Percentiles rank a stretch among this genome's conserved stretches.
phyloP scores from a whole-genome alignment of 2,888 invertebrate genomes.

The Strigamia crassipes region DNA sequence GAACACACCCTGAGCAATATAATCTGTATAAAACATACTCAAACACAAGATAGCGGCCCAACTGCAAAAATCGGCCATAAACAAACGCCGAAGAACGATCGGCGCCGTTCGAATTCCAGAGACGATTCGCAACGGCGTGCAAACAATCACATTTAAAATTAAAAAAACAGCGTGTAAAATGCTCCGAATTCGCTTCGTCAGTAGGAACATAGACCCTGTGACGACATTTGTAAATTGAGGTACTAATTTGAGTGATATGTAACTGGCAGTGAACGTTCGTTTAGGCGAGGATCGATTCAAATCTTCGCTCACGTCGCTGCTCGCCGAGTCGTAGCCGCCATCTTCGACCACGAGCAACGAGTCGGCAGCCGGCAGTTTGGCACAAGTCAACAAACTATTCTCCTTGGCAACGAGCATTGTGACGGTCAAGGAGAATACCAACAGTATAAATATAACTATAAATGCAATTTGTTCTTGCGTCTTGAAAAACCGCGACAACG shows the following conservation, averaged over 20 bases:
- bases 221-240: not conserved
- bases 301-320: slow-evolving; percentile 50
- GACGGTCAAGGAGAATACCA: slow-evolving; percentile 52
- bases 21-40: slow-evolving; percentile 56
- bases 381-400: not conserved
- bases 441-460: slow-evolving; percentile 53
- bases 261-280: not conserved
- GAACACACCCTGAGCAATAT: slow-evolving; percentile 56
- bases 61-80: slow-evolving; percentile 54
- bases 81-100: slow-evolving; percentile 53
- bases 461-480: slow-evolving; percentile 55
- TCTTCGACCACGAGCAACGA: slow-evolving; percentile 49
- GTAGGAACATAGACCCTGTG: not conserved
- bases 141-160: not conserved
- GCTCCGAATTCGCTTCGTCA: not conserved
- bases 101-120: slow-evolving; percentile 50
- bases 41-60: slow-evolving; percentile 56
- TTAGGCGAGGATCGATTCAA: not conserved
- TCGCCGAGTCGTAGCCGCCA: slow-evolving; percentile 56
- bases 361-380: not conserved
- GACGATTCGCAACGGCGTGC: not conserved
- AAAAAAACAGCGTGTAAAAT: not conserved
- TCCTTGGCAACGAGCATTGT: slow-evolving; percentile 54
- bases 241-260: not conserved
- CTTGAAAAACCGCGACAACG: slow-evolving; percentile 46